Evolutionary conservation across 2,113 vertebrate species (phyloP).

Genomic region (Mobula hypostoma): DNA sequence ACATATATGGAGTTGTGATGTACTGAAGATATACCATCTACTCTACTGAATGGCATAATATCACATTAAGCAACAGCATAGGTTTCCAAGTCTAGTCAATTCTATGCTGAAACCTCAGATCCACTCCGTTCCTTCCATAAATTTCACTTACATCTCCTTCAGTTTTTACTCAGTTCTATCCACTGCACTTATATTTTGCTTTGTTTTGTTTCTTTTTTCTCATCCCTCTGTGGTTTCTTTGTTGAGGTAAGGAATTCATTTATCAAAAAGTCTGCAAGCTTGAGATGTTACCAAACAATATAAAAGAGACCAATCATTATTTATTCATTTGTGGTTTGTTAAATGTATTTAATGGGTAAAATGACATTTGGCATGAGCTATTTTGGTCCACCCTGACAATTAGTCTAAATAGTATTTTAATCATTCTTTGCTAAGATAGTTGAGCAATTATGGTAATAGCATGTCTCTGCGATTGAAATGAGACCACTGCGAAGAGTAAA

Average conservation of each 20-base stretch:
- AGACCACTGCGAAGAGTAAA: not conserved
- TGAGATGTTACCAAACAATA: not conserved
- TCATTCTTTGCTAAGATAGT: not conserved
- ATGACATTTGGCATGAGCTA: not conserved
- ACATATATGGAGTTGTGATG: too few species aligned
- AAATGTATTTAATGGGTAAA: constrained; percentile 17
- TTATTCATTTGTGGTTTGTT: constrained; percentile 8
- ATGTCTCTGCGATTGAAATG: not conserved
- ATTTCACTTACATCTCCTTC: not conserved
- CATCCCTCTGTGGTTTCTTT: not conserved
- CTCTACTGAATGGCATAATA: too few species aligned
- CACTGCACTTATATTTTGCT: too few species aligned
- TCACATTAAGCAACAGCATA: not conserved
- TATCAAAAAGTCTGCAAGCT: too few species aligned
- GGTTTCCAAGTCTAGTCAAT: not conserved
- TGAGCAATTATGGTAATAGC: not conserved
- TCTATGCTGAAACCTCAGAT: not conserved
- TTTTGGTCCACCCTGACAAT: constrained; percentile 3
- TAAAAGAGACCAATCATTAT: constrained; percentile 10
- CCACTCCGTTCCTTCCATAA: not conserved
- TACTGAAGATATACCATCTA: too few species aligned
- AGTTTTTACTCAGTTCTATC: not conserved
- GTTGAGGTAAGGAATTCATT: not conserved
- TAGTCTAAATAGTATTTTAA: not conserved
- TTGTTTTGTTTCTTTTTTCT: not conserved